Base-by-base conservation (phyloP, 2,888 invertebrate species). In the Lacanobia wlatinum region DNA sequence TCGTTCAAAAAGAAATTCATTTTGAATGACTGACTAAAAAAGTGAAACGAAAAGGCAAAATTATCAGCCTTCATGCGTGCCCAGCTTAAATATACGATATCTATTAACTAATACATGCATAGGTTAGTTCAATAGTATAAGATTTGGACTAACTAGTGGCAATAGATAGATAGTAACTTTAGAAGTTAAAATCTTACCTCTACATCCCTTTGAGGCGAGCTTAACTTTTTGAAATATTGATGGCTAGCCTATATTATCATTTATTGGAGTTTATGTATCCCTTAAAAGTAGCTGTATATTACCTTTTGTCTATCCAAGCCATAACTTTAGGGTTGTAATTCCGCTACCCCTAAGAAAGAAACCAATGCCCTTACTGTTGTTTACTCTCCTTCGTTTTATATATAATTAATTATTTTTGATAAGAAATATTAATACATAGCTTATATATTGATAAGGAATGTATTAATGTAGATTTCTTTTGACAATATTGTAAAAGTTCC, bases 341-440 rank as follows among this genome's bases (percentile, higher is more conserved):
- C 77, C 9, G 48, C 55, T 70, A 69, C 38, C 61, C 78, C 82
- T 82, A 78, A 65, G 78, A 77, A 78, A 65, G n/a, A 78, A 82
- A 78, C 71, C 78, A 78, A 78, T 65, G 48, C 16, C 48, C 72
- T 78, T 65, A 77, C 78, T 78, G 56, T 74, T 78, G 78, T 23
- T 60, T 60, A 78, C 38, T 34, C 28, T 78, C 46, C 46, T 52
- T 18, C 38, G 23, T 18, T 55, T 40, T 28, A 43, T 70, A 50
- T 21, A 28, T 38, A 77, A 76, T 40, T 48, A 40, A 28, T 3
- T 28, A n/a, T n/a, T 12, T 46, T 18, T 28, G 76, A 67, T 76
- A 76, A 72, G 67, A 76, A 66, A 9, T 18, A 53, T 48, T 67
- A 43, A 56, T 28, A 48, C 55, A 55, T 10, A 53, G 64, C 71